Evolutionary conservation across 2,888 invertebrate species (phyloP).

Genomic region (Omphaloscelis lunosa): DNA sequence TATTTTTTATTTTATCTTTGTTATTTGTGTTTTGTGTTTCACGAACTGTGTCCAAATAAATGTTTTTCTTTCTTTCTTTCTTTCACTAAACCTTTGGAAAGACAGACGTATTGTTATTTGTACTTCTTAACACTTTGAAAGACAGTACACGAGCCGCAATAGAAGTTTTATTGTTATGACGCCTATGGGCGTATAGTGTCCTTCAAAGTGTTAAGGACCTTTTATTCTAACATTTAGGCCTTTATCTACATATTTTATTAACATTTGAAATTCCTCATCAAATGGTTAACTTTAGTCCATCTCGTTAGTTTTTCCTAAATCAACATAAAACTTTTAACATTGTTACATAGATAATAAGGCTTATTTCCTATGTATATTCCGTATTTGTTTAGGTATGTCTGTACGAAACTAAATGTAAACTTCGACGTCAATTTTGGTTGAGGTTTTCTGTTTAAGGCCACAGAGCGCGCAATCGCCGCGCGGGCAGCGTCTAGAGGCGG

Average conservation of each 20-base stretch:
- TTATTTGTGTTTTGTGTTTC: no score
- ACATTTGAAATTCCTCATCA: neutral
- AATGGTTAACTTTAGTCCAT: neutral
- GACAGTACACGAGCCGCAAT: no score
- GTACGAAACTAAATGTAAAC: slow-evolving; percentile 10
- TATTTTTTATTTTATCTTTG: no score
- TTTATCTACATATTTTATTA: neutral
- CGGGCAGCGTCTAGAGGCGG: neutral
- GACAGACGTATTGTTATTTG: neutral
- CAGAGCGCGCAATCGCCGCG: no score
- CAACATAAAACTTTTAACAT: slow-evolving; percentile 17
- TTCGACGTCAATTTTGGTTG: neutral
- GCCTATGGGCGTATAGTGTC: no score
- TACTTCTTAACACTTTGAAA: no score
- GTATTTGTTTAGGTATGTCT: slow-evolving; percentile 37
- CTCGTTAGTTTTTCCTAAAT: slow-evolving; percentile 18
- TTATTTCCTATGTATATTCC: neutral
- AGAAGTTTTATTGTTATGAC: no score
- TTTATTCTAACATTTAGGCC: neutral
- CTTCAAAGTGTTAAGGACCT: no score
- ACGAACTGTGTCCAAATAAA: no score
- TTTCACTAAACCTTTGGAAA: neutral
- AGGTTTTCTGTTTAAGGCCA: neutral
- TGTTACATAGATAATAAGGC: neutral
- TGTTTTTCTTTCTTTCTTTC: no score